Conservation (phyloP, 2,797 vertebrate genomes). For the Hapalemur alaotrensis region DNA sequence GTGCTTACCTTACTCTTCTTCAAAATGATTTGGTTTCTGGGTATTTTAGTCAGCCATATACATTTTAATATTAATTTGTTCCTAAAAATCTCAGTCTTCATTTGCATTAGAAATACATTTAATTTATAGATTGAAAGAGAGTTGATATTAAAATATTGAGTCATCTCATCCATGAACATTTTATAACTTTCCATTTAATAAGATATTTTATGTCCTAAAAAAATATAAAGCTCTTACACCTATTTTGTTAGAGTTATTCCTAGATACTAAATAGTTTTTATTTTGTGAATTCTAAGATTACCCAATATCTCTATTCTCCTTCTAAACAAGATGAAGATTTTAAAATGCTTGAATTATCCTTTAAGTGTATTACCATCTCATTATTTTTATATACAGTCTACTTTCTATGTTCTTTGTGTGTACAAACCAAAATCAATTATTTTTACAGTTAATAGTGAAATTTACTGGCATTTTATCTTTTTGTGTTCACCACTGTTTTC, state of each 20-base stretch:
- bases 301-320: background rate
- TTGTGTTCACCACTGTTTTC: background rate
- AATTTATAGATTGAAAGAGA: background rate
- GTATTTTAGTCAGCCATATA: background rate
- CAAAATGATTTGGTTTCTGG: background rate
- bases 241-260: background rate
- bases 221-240: background rate
- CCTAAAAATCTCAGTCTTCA: background rate
- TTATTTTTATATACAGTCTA: background rate
- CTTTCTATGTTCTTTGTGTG: background rate
- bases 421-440: background rate
- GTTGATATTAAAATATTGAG: background rate
- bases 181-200: background rate
- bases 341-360: background rate
- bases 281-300: background rate
- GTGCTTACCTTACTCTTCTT: background rate
- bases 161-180: background rate
- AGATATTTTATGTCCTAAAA: background rate
- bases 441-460: background rate
- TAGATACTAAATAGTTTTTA: background rate
- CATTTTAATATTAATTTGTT: background rate
- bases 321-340: background rate
- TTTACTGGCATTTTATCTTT: background rate
- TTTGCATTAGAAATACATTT: background rate
- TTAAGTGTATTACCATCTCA: background rate